Conservation (phyloP, 2,113 vertebrate species). For the Vidua macroura region DNA sequence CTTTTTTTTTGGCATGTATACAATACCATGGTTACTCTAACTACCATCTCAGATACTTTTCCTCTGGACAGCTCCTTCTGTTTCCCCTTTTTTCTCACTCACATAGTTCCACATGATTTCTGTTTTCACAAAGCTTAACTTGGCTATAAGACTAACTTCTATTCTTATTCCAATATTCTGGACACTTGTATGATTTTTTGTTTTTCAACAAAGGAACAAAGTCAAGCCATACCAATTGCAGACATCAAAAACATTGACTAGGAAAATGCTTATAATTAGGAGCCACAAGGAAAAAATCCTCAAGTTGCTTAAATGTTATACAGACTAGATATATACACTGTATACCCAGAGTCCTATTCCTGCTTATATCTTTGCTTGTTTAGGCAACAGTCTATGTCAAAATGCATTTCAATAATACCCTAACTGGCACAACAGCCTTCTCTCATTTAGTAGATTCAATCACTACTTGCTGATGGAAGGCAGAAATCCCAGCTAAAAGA, state of each 20-base stretch:
- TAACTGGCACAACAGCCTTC: neutral
- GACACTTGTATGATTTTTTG: neutral
- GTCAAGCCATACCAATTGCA: neutral
- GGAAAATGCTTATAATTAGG: neutral
- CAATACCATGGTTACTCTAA: neutral
- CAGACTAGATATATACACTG: neutral
- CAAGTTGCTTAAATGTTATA: neutral
- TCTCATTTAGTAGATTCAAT: constrained; percentile 49
- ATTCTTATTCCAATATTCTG: neutral
- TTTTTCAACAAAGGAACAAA: neutral
- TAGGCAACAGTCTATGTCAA: constrained; percentile 42
- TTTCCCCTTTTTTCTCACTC: neutral
- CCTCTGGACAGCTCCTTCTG: neutral
- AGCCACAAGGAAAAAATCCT: neutral
- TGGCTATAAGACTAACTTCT: neutral
- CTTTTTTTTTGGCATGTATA: neutral
- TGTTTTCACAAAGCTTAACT: neutral
- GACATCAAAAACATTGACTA: neutral
- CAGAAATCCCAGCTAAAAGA: constrained; percentile 39
- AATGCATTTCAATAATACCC: constrained; percentile 34
- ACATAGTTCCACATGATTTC: neutral
- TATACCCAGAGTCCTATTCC: neutral
- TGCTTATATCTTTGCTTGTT: constrained; percentile 2
- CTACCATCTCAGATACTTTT: neutral
- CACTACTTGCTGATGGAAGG: constrained; percentile 45